phyloP scores from a whole-genome alignment of 2,113 vertebrate genomes.

The Orthonyx spaldingii region DNA sequence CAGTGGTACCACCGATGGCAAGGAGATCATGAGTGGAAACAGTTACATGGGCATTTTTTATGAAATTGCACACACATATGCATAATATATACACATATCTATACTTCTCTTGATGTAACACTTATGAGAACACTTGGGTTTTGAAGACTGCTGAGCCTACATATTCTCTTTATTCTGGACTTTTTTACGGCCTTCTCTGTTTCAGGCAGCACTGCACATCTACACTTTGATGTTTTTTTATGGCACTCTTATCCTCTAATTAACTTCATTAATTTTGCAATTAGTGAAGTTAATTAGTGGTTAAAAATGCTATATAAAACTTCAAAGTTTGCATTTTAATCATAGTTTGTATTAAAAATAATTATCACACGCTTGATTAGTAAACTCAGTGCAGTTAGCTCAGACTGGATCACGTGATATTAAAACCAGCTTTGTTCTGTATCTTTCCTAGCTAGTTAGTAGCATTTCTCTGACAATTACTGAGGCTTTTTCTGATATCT shows the following conservation, averaged over 20 bases:
- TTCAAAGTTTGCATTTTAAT: conserved; percentile 75
- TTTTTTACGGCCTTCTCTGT: conserved; percentile 41
- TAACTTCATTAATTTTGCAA: conserved; percentile 69
- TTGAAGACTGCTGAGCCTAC: conserved; percentile 19
- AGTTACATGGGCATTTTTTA: neutral
- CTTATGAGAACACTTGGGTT: neutral
- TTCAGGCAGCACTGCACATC: conserved; percentile 44
- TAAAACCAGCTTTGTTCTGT: conserved; percentile 10
- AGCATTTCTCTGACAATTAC: neutral
- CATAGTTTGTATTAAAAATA: conserved; percentile 66
- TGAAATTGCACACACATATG: neutral
- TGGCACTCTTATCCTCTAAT: conserved; percentile 64
- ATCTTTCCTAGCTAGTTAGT: neutral
- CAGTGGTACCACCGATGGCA: neutral
- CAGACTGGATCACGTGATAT: neutral
- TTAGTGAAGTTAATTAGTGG: conserved; percentile 70
- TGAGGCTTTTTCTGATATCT: neutral
- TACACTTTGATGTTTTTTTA: conserved; percentile 72
- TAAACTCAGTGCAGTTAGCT: conserved; percentile 46
- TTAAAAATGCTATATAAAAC: conserved; percentile 69
- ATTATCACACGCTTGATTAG: conserved; percentile 58
- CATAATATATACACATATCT: neutral
- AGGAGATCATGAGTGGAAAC: neutral
- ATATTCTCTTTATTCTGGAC: neutral
- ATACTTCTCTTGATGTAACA: neutral